Evolutionary conservation across 2,113 vertebrate species (phyloP), one percentile per base, ranked within the genome.

Genomic region (Pomatorhinus ruficollis): DNA sequence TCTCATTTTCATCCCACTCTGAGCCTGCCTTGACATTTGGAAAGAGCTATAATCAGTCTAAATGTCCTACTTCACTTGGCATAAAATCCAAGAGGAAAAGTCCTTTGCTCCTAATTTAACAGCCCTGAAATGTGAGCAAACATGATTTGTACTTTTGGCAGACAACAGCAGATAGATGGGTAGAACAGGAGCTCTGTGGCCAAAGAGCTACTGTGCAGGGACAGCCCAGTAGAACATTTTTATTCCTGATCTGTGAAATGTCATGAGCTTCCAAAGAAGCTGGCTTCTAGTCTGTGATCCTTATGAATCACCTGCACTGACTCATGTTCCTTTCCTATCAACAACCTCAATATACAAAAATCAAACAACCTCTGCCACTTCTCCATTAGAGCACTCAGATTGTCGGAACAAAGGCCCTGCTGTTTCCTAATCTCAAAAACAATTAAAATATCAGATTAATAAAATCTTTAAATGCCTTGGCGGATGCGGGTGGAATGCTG

Each of bases 401-500:
- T 63, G 9, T 17, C 37, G 20, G 91, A 95, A 98, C 96, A 97
- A 97, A 97, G 90, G 52, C 83, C 70, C 33, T 87, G 65, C 81
- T 98, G 93, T 98, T 97, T 93, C 82, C 80, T 95, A 95, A 97
- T 94, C 96, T 96, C 80, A 78, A 50, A 95, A 95, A 91, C 96
- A 98, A 97, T 97, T 95, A 97, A 97, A 84, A 93, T 96, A 97
- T 95, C 80, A 91, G 95, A 96, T 96, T 95, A 96, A 97, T 96
- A 97, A 96, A 96, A 97, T 94, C 90, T 97, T 97, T 96, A 94
- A 96, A 97, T 98, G 89, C 97, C 92, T 95, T 96, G 83, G 77
- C 17, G 5, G 91, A 95, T 95, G 96, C 81, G 82, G 68, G 60
- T 93, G 95, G 94, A 88, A 95, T 78, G 70, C 69, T 88, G 74